Evolutionary conservation across 2,797 vertebrate species (phyloP).

Genomic region (Synanceia verrucosa): DNA sequence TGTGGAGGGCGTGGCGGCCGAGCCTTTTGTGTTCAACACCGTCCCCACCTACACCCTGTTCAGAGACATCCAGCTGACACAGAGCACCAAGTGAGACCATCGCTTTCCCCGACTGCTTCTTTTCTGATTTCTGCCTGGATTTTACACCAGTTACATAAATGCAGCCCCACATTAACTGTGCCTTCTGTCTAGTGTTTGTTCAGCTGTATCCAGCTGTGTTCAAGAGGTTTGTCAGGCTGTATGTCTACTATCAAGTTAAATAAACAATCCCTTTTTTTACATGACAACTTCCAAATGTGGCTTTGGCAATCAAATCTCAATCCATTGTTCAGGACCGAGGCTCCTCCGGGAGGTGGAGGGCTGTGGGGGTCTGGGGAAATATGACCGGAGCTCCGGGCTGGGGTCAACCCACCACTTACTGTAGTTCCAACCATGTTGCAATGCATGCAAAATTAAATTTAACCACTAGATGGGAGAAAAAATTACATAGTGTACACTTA

Average conservation of each 20-base stretch:
- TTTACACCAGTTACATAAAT: not conserved
- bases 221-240: not conserved
- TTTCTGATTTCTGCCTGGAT: not conserved
- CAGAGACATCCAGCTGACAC: conserved; percentile 89
- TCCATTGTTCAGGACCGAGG: too few relatives aligned
- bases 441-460: too few relatives aligned
- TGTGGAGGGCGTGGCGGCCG: conserved; percentile 88
- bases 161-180: not conserved
- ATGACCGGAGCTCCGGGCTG: too few relatives aligned
- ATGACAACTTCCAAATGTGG: not conserved
- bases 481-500: too few relatives aligned
- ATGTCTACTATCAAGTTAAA: not conserved
- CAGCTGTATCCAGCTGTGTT: too few relatives aligned
- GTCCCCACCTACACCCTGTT: conserved; percentile 87
- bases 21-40: conserved; percentile 85
- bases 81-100: conserved; percentile 86
- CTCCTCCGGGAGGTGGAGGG: too few relatives aligned
- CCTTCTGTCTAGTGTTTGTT: too few relatives aligned
- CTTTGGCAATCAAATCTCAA: not conserved
- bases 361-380: too few relatives aligned
- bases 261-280: too few relatives aligned
- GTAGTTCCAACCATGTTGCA: too few relatives aligned
- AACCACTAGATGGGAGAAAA: too few relatives aligned
- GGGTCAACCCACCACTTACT: too few relatives aligned
- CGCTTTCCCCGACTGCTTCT: not conserved